phyloP scores from a whole-genome alignment of 2,113 vertebrate species.

The Pelodiscus sinensis region DNA sequence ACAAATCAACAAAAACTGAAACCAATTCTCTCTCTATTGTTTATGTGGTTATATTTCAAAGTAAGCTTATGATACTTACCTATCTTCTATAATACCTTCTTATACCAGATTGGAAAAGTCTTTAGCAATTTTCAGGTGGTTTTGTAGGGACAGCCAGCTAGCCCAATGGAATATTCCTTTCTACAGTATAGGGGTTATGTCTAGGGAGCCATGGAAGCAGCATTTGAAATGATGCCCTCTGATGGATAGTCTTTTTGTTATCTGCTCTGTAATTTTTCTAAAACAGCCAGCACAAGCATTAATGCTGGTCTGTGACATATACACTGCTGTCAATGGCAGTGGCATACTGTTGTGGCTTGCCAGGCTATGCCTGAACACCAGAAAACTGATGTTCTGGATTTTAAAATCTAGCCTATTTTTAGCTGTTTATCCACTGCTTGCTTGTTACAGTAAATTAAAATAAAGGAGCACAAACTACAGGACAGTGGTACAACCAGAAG shows the following conservation, averaged over 20 bases:
- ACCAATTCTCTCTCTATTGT: background rate
- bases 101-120: background rate
- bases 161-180: background rate
- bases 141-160: background rate
- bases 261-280: background rate
- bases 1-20: background rate
- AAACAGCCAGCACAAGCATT: background rate
- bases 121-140: background rate
- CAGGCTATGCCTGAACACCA: background rate
- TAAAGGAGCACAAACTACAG: background rate
- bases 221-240: background rate
- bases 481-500: background rate
- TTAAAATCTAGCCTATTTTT: background rate
- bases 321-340: background rate
- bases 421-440: background rate
- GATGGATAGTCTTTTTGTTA: background rate
- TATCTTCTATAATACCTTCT: background rate
- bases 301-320: background rate
- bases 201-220: background rate
- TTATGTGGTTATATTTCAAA: background rate
- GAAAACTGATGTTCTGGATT: background rate
- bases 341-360: background rate
- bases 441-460: background rate
- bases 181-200: background rate
- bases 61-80: background rate